phyloP scores from a whole-genome alignment of 2,888 invertebrate species.

The Philhelius pedissequus region DNA sequence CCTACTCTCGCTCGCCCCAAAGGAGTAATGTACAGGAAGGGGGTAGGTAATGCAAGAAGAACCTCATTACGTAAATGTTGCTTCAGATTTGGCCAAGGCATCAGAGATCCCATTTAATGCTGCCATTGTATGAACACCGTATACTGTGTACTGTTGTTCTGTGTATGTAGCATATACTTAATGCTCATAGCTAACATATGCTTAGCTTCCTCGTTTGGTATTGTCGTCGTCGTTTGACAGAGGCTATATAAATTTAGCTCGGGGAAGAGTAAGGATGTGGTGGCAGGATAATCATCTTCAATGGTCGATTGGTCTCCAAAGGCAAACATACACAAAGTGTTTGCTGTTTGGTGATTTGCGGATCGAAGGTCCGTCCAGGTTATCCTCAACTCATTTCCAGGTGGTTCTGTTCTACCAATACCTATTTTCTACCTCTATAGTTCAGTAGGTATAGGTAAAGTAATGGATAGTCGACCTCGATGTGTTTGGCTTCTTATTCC shows the following conservation, averaged over 20 bases:
- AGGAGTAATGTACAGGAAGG: conserved; percentile 29
- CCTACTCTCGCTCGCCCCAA: conserved; percentile 5
- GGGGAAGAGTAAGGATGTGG: neutral
- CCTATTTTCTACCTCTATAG: neutral
- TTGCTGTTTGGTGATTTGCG: conserved; percentile 35
- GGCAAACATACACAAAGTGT: conserved; percentile 27
- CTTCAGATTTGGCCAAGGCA: conserved; percentile 54
- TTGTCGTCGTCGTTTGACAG: conserved; percentile 25
- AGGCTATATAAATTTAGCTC: conserved; percentile 2
- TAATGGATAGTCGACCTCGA: neutral
- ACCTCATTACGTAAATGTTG: conserved; percentile 63
- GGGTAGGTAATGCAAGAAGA: conserved; percentile 35
- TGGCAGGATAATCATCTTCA: conserved; percentile 42
- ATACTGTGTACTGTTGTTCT: no score
- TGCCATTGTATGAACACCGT: neutral
- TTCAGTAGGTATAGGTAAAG: neutral
- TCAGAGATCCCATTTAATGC: conserved; percentile 25
- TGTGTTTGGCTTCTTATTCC: conserved; percentile 23
- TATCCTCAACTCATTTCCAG: conserved; percentile 37
- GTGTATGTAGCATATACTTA: no score
- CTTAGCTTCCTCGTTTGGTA: conserved; percentile 25
- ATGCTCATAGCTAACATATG: conserved; percentile 23
- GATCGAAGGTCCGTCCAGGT: conserved; percentile 26
- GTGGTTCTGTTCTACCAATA: neutral
- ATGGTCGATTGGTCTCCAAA: conserved; percentile 51